Base-by-base conservation (phyloP, 1,140 invertebrate genomes). In the Drosophila oshimai region DNA sequence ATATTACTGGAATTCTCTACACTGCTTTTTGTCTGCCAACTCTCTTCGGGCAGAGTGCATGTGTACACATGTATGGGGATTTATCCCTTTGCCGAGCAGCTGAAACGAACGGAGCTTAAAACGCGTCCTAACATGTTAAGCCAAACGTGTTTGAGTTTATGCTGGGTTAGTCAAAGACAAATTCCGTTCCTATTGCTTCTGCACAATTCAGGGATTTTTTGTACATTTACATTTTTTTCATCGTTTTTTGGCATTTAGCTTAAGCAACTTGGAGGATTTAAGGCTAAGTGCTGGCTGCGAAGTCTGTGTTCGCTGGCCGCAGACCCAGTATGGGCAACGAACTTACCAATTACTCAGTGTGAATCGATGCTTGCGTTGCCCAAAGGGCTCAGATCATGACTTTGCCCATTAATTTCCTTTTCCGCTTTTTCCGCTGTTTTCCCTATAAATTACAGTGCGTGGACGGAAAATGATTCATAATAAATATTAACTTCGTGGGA, bases 161-260 rank as follows among this genome's bases (percentile, higher is more conserved):
- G 80, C 80, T 72, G 74, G 46, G 60, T 84, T 84, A 84, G 79
- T 84, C 79, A 84, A 84, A 84, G 79, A 84, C 71, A 79, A 86
- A 84, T 71, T 79, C 69, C 51, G 22, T 69, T 22, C 36, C 22
- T 26, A 60, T 46, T 76, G 49, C 64, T 58, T 44, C 33, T 29
- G 57, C 46, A 42, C 22, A 57, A 28, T 28, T 34, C 26, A 31
- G 44, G 49, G 24, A 39, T 7, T 18, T 15, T 24, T 18, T 41
- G 26, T 12, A 24, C 15, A 22, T 10, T 22, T 49, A 4, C 9
- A 6, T 22, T 20, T 54, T 15, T 28, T 58, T 18, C 39, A 9
- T 22, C 10, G n/a, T 53, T 53, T 51, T 53, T 57, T 33, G 45
- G 26, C 41, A 24, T 45, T 45, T 45, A 29, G 51, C 17, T 45